Conservation (phyloP, 1,140 invertebrate genomes). For the Trachymyrmex cornetzi region DNA sequence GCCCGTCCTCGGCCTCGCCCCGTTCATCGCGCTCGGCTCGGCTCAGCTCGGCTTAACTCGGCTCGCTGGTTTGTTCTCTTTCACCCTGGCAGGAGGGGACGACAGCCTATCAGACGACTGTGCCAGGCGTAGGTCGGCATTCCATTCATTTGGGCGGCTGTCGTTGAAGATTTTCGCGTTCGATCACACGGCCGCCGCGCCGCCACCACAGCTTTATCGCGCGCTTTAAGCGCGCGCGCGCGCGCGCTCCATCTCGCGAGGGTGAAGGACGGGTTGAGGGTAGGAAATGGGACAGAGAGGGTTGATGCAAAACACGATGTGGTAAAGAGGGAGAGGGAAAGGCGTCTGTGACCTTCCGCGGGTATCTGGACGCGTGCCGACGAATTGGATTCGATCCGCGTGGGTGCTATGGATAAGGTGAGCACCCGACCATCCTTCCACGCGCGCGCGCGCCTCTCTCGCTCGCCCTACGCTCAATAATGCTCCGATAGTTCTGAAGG, state of each 20-base stretch:
- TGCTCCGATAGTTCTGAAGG: constrained; percentile 20
- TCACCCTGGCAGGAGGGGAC: constrained; percentile 30
- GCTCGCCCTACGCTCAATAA: constrained; percentile 41
- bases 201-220: constrained; percentile 56
- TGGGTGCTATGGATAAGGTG: constrained; percentile 68
- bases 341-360: constrained; percentile 71
- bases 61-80: constrained; percentile 8
- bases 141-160: constrained; percentile 81
- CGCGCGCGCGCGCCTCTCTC: not conserved
- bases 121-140: constrained; percentile 81
- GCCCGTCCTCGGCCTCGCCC: constrained; percentile 64
- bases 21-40: constrained; percentile 52
- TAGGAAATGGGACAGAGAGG: constrained; percentile 5
- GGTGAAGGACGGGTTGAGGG: constrained; percentile 17
- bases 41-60: not conserved
- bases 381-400: constrained; percentile 72
- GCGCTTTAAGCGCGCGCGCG: not conserved
- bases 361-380: constrained; percentile 50
- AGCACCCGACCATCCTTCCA: constrained; percentile 64
- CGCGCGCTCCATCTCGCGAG: not conserved
- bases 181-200: constrained; percentile 71
- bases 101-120: constrained; percentile 74
- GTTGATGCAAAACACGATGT: not conserved
- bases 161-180: constrained; percentile 80
- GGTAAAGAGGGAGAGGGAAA: constrained; percentile 24